Evolutionary conservation across 2,113 vertebrate species (phyloP).

Genomic region (Benitochromis conjunctus): DNA sequence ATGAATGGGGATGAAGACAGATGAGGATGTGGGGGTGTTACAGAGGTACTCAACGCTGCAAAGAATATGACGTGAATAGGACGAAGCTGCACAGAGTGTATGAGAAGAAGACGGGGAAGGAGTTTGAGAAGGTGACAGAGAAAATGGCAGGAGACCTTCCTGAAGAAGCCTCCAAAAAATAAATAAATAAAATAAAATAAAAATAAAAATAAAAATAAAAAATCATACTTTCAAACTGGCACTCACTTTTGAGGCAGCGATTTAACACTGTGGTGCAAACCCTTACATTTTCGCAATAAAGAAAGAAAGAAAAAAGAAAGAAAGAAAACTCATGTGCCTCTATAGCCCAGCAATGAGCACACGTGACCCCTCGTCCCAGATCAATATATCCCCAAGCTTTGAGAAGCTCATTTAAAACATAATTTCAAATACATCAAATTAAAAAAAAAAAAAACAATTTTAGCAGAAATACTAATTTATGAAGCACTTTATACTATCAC

Average conservation of each 20-base stretch:
- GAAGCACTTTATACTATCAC: neutral
- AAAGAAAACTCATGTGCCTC: neutral
- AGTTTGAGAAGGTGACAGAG: neutral
- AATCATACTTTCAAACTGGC: neutral
- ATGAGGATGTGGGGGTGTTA: conserved; percentile 33
- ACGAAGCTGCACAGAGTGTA: neutral
- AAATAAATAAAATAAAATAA: neutral
- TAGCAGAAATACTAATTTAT: neutral
- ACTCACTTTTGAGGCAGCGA: neutral
- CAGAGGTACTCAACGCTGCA: conserved; percentile 9
- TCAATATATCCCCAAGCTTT: neutral
- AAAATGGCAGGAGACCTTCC: neutral
- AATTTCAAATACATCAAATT: neutral
- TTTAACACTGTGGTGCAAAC: neutral
- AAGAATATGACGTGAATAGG: neutral
- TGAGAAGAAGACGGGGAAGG: neutral
- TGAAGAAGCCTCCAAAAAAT: neutral
- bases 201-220: neutral
- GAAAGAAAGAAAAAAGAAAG: neutral
- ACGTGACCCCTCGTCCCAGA: neutral
- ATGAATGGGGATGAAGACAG: neutral
- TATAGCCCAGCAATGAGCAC: neutral
- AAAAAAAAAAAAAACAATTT: neutral
- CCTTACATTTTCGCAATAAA: neutral
- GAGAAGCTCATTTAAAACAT: neutral